Evolutionary conservation across 1,140 invertebrate genomes (phyloP), one percentile per base, ranked within the genome.

Genomic region (Grapholita molesta): DNA sequence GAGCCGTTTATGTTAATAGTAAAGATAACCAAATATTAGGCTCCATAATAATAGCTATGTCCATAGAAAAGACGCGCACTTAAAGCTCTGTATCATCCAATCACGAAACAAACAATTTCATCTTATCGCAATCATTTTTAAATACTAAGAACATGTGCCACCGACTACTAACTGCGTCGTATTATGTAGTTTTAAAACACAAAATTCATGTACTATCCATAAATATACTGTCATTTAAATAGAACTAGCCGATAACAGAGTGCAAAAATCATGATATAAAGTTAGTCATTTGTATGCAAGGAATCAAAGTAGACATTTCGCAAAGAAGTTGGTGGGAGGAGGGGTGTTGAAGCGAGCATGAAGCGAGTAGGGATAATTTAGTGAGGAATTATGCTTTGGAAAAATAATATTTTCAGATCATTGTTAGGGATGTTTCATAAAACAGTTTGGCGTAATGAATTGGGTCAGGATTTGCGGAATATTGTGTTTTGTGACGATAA

Each of bases 241-340:
- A 78, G n/a, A 73, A 71, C 70, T 64, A 80, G 77, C 73, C 80
- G 78, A 85, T 86, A 53, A 65, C 71, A 84, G 76, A 83, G 79
- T 87, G 82, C 82, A 80, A 88, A 85, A 90, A 74, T 84, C 86
- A 83, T 90, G 86, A 87, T 86, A 82, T 74, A 82, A 72, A 76
- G 73, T 81, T 84, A 82, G 87, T 91, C 91, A 87, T 92, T 92
- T 92, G 91, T 92, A 92, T 92, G 90, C 92, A 88, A 85, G 88
- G 86, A 91, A 90, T 91, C 90, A 89, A 84, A 85, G 86, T 87
- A 91, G 89, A 92, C 92, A 92, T 92, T 91, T 89, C 84, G 73
- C 86, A 87, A 83, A 78, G 78, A 88, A 83, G 78, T 85, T 85
- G 77, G 77, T 64, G 67, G 70, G 71, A 74, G 68, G 65, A 69